These are phyloP conservation scores for Teleogryllus oceanicus DNA, from an alignment of 2,888 invertebrate genomes.

Conservation along the genomic window DNA sequence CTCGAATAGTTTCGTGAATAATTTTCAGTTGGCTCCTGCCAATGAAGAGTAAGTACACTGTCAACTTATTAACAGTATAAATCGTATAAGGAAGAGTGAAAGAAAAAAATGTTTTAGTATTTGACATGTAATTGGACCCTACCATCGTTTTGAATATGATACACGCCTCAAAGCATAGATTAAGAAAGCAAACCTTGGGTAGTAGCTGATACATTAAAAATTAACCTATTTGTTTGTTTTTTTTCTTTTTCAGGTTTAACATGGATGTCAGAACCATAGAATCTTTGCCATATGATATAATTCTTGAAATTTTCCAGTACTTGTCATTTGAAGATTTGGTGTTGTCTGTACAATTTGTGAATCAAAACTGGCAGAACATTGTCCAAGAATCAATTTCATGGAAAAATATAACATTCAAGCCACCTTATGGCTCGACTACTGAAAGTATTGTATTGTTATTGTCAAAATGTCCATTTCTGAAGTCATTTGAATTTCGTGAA, in stretches of 20 bases:
- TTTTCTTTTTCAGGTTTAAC: neutral
- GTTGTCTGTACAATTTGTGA: neutral
- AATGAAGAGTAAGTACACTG: no score
- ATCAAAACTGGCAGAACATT: neutral
- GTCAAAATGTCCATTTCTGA: neutral
- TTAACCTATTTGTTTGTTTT: no score
- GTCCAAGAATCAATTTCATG: neutral
- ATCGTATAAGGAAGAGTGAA: no score
- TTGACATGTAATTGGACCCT: no score
- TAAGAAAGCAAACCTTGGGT: no score
- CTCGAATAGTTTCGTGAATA: no score
- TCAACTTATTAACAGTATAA: no score
- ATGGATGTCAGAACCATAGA: neutral
- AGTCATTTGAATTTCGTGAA: neutral
- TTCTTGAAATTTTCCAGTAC: neutral
- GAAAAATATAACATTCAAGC: constrained; percentile 3
- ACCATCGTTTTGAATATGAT: no score
- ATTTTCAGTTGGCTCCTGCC: no score
- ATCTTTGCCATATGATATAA: neutral
- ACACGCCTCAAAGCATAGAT: no score
- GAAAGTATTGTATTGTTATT: neutral
- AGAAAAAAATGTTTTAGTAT: no score
- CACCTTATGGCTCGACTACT: neutral
- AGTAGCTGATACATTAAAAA: no score
- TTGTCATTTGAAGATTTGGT: neutral